Evolutionary conservation across 2,797 vertebrate genomes (phyloP).

Genomic region (Centroberyx gerrardi): DNA sequence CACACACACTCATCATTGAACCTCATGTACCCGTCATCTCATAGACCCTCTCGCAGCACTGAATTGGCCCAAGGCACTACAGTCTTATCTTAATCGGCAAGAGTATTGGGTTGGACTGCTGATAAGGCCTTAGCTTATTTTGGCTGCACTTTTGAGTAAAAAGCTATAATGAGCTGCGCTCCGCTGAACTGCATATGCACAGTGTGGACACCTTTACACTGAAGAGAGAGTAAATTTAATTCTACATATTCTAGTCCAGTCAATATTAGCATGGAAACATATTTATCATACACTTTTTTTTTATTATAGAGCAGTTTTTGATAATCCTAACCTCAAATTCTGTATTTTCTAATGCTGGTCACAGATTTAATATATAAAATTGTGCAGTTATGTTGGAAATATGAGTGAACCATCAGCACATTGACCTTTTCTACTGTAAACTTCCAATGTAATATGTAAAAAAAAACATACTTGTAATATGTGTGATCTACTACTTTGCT

Average conservation of each 20-base stretch:
- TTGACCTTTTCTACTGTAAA: no score
- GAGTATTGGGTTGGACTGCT: neutral
- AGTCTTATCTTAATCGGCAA: constrained; percentile 6
- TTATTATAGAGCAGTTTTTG: no score
- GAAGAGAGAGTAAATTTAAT: no score
- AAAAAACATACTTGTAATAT: no score
- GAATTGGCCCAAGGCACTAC: constrained; percentile 4
- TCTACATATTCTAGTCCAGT: no score
- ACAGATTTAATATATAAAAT: neutral
- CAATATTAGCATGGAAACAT: no score
- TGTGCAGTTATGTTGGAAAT: neutral
- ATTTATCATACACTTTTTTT: no score
- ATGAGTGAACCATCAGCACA: no score
- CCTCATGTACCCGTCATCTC: neutral
- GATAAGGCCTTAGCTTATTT: constrained; percentile 18
- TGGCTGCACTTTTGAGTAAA: constrained; percentile 9
- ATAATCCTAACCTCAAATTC: no score
- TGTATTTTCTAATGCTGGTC: no score
- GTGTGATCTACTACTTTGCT: neutral
- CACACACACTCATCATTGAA: constrained; percentile 12
- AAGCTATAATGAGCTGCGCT: neutral
- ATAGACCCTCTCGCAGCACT: neutral
- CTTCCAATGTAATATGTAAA: no score
- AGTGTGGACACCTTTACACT: neutral
- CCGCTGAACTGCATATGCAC: neutral